Conservation (phyloP, 1,140 invertebrate genomes). For the Drosophila elegans region DNA sequence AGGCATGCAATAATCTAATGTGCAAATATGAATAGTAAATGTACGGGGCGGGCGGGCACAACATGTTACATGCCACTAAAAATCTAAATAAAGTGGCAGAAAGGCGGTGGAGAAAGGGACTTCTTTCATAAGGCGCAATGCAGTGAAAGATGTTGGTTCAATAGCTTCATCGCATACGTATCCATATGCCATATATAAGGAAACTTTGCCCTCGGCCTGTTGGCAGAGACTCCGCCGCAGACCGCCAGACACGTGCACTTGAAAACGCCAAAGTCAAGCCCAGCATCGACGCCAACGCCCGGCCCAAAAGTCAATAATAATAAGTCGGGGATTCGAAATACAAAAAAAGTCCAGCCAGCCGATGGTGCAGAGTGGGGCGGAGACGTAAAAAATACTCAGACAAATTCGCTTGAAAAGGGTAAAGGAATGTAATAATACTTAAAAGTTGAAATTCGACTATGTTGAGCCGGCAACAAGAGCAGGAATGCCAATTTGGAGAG, state of each 20-base stretch:
- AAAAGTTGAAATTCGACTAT: conserved; percentile 79
- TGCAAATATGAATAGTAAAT: conserved; percentile 77
- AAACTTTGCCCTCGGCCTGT: conserved; percentile 32
- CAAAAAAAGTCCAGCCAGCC: conserved; percentile 29
- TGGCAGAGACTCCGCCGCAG: conserved; percentile 28
- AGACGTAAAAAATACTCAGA: conserved; percentile 62
- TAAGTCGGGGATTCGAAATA: conserved; percentile 52
- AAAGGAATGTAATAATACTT: conserved; percentile 83
- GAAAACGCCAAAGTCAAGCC: conserved; percentile 64
- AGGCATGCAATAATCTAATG: conserved; percentile 82
- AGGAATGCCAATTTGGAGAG: conserved; percentile 14
- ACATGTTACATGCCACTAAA: conserved; percentile 70
- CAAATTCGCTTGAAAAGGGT: conserved; percentile 82
- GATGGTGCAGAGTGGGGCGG: background rate
- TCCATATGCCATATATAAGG: conserved; percentile 15
- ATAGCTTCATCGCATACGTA: conserved; percentile 58
- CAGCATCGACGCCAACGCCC: conserved; percentile 31
- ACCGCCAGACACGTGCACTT: conserved; percentile 75
- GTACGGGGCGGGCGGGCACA: conserved; percentile 36
- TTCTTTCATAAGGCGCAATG: conserved; percentile 45
- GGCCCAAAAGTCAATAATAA: conserved; percentile 80
- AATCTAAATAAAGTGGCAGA: conserved; percentile 65
- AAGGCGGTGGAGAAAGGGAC: conserved; percentile 22
- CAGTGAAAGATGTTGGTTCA: conserved; percentile 68
- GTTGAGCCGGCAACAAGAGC: conserved; percentile 27